A percentile compares a stretch with the other conserved stretches of the same genome.
Conservation (phyloP, 2,888 invertebrate genomes). For the Calliphora vomitoria region DNA sequence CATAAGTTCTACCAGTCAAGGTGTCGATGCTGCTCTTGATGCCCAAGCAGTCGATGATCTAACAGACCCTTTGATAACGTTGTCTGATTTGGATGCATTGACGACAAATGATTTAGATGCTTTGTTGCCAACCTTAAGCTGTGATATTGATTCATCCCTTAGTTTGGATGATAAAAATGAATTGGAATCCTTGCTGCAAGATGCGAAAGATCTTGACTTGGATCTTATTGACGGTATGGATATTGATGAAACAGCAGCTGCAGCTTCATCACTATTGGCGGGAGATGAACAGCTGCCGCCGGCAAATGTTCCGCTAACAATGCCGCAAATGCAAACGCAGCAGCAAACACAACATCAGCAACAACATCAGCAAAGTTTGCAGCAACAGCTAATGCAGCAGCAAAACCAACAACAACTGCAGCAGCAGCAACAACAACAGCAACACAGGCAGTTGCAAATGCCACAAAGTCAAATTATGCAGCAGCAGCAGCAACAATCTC, state of each 20-base stretch:
- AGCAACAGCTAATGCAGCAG: conserved; percentile 69
- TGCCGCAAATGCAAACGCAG: conserved; percentile 66
- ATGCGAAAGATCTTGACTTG: conserved; percentile 83
- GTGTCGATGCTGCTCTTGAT: conserved; percentile 54
- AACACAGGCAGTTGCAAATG: conserved; percentile 70
- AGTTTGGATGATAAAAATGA: conserved; percentile 84
- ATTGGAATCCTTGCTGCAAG: conserved; percentile 83
- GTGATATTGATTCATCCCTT: conserved; percentile 85
- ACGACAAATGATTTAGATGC: conserved; percentile 87
- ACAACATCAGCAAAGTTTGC: conserved; percentile 70
- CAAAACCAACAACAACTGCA: conserved; percentile 71
- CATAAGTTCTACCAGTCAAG: conserved; percentile 14
- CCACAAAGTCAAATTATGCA: conserved; percentile 69
- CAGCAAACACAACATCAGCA: conserved; percentile 72
- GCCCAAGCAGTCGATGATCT: conserved; percentile 72
- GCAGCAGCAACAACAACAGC: conserved; percentile 71
- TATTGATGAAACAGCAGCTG: conserved; percentile 78
- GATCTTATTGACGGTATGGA: conserved; percentile 83
- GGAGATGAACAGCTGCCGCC: conserved; percentile 69
- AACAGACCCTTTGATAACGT: conserved; percentile 79
- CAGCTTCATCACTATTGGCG: conserved; percentile 73
- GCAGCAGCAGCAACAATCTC: conserved; percentile 75
- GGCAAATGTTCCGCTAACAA: conserved; percentile 70
- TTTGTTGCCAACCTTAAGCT: conserved; percentile 86
- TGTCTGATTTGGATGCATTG: conserved; percentile 83